A percentile compares a stretch with the other conserved stretches of the same genome.
These are phyloP conservation scores for Caenorhabditis wallacei DNA, from an alignment of 2,888 invertebrate species.

Conservation along the genomic window DNA sequence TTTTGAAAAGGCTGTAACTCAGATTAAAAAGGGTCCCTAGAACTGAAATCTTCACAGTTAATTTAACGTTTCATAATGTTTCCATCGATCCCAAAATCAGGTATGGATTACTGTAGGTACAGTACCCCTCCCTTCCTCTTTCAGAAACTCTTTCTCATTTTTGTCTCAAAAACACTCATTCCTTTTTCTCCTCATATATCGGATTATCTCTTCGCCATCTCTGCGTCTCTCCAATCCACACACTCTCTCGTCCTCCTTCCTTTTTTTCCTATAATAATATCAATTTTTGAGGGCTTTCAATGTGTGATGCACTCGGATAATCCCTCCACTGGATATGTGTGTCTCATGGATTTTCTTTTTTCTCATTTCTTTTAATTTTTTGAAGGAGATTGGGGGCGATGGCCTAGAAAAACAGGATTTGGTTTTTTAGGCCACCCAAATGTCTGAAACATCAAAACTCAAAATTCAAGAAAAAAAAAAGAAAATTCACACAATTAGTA, in stretches of 20 bases:
- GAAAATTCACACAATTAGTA: neutral
- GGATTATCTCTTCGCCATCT: slow-evolving; percentile 38
- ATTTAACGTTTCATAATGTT: too few species aligned
- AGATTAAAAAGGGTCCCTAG: too few species aligned
- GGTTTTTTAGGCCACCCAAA: neutral
- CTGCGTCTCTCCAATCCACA: slow-evolving; percentile 23
- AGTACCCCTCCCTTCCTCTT: neutral
- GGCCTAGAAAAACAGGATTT: too few species aligned
- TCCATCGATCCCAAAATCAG: too few species aligned
- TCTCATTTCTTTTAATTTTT: neutral
- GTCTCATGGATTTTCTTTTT: neutral
- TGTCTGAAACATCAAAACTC: neutral
- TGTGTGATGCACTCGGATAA: slow-evolving; percentile 53
- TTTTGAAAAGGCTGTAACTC: too few species aligned
- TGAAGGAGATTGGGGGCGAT: neutral
- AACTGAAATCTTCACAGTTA: too few species aligned
- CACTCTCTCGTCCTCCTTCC: slow-evolving; percentile 10
- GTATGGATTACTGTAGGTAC: too few species aligned
- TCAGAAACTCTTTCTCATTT: neutral
- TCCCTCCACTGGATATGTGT: slow-evolving; percentile 19
- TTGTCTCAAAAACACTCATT: slow-evolving; percentile 1
- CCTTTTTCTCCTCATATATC: slow-evolving; percentile 1
- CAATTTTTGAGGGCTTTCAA: slow-evolving; percentile 61
- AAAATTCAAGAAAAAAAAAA: neutral
- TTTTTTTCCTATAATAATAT: slow-evolving; percentile 42